phyloP scores from a whole-genome alignment of 1,140 invertebrate species.

The Phenacoccus solenopsis region DNA sequence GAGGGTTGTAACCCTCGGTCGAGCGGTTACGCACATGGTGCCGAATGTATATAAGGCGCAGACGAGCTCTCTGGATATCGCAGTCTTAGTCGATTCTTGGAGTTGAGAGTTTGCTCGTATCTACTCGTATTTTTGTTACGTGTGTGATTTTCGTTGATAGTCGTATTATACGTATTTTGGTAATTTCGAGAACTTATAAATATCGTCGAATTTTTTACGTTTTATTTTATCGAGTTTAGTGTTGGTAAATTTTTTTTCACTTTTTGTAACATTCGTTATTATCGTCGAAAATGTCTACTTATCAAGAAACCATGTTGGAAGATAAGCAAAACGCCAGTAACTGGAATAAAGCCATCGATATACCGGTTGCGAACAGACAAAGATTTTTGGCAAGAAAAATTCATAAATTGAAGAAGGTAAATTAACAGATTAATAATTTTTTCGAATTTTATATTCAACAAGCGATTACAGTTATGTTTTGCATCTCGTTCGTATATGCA shows the following conservation, averaged over 20 bases:
- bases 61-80: too few species aligned
- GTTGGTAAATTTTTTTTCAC: not conserved
- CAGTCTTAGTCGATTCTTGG: too few species aligned
- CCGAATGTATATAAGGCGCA: too few species aligned
- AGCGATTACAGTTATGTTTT: too few species aligned
- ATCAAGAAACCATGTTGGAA: not conserved
- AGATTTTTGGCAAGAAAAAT: not conserved
- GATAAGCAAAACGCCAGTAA: not conserved
- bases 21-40: too few species aligned
- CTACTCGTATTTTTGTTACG: too few species aligned
- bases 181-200: too few species aligned
- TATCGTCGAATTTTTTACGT: not conserved
- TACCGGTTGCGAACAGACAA: not conserved
- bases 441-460: not conserved
- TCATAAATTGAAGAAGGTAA: conserved; percentile 14
- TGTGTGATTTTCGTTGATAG: too few species aligned
- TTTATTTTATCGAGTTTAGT: not conserved
- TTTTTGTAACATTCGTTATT: not conserved
- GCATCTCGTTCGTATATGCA: too few species aligned
- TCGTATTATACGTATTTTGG: too few species aligned
- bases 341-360: not conserved
- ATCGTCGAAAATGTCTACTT: not conserved
- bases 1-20: not conserved
- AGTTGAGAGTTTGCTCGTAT: too few species aligned
- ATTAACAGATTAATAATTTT: too few species aligned